Evolutionary conservation across 2,797 vertebrate species (phyloP), one percentile per base, ranked within the genome.

Genomic region (Sternarchorhynchus goeldii): DNA sequence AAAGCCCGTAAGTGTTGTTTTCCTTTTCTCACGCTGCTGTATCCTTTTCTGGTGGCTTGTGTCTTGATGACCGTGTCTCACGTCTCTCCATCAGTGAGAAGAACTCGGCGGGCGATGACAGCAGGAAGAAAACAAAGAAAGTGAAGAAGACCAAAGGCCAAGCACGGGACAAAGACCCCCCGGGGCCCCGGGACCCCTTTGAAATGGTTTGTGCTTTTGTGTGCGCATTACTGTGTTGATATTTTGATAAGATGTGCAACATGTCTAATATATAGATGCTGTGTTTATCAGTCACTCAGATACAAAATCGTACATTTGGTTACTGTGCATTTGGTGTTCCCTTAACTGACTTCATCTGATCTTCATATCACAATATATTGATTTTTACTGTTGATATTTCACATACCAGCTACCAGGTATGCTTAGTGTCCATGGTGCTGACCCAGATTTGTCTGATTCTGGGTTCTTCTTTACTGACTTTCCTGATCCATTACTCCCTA

Each of bases 131-230:
- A 53, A 79, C 70, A 69, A 79, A 75, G 21, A 82, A 75, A 18
- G 0, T 68, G 31, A 86, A 79, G 62, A 82, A 84, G 41, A 64
- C 39, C 21, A 81, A 74, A 34, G 21, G 21, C 1, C 34, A 74
- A 45, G 20, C 78, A 62, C 74, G 76, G 78, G 66, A 57, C 63
- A 81, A 73, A 34, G 76, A 79, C 25, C 25, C 25, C 25, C 25
- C 25, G 34, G 59, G 69, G 41, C 57, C 57, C 3, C 32, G 0
- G 17, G 77, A 86, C 81, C 90, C 89, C 64, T 88, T 84, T 89
- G 85, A 78, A 87, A 80, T 90, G 64, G 84, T 86, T 34, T 58
- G 67, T 71, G 20, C 18, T 62, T 29, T 41, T 56, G 12, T 78
- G 53, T 74, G 45, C 60, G n/a, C 6, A 4, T 29, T 10, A 58